Base-by-base conservation (phyloP, 2,113 vertebrate species). In the Copsychus sechellarum region DNA sequence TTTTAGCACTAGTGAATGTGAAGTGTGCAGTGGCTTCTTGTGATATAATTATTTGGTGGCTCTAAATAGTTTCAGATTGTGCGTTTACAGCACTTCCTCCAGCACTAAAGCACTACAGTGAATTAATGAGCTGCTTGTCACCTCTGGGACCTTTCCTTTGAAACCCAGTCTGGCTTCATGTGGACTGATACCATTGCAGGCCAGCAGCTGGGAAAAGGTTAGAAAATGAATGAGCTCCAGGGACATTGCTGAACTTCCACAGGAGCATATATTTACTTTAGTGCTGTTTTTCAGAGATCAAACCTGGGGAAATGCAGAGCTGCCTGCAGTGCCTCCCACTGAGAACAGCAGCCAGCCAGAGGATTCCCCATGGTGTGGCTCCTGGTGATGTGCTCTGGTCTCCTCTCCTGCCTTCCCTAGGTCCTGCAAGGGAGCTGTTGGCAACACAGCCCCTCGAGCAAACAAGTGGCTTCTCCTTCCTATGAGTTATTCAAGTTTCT, bases 41-140 rank as follows among this genome's bases (percentile, higher is more conserved):
- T 92, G 91, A 95, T 96, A 91, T 70, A 97, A 98, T 98, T 98
- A 98, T 97, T 97, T 97, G 93, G 94, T 97, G 96, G 93, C 93
- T 95, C 97, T 97, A 96, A 98, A 97, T 96, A 96, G 93, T 97
- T 98, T 98, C 90, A 95, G 92, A 95, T 95, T 95, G 94, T 97
- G 87, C n/a, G 38, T 98, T 98, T 97, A 97, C 97, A 97, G 95
- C 89, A 95, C 97, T 94, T 98, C 96, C 95, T 97, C 92, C 91
- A 94, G 94, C 94, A 87, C 94, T 93, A 36, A 95, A 94, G 96
- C 97, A 53, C 65, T 70, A 87, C 89, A 94, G 95, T 97, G 97
- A 98, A 98, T 98, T 98, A 98, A 98, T 97, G 97, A 98, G 96
- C 91, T 96, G 62, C 96, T 88, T 96, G 95, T 92, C 94, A 97